Evolutionary conservation across 2,113 vertebrate genomes (phyloP).

Genomic region (Amphilophus citrinellus): DNA sequence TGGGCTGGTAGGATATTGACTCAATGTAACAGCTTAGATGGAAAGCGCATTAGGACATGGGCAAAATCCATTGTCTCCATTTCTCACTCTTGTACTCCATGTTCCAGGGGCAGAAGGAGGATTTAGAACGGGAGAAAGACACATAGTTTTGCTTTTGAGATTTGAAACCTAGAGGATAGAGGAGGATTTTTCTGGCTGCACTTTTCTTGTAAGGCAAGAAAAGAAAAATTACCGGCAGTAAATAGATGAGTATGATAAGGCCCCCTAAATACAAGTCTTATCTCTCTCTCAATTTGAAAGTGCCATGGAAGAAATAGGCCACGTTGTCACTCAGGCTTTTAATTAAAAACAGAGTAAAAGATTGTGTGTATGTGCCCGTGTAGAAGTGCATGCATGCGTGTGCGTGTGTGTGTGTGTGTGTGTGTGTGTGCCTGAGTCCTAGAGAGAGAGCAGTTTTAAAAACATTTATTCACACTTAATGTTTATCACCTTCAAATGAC

Average conservation of each 20-base stretch:
- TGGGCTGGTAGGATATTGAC: constrained; percentile 42
- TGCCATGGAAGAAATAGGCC: constrained; percentile 72
- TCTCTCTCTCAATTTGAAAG: constrained; percentile 75
- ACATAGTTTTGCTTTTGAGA: constrained; percentile 54
- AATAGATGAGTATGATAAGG: constrained; percentile 77
- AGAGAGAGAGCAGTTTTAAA: constrained; percentile 55
- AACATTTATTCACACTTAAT: constrained; percentile 59
- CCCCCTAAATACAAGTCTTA: constrained; percentile 78
- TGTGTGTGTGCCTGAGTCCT: constrained; percentile 16
- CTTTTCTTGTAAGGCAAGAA: constrained; percentile 54
- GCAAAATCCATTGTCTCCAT: constrained; percentile 58
- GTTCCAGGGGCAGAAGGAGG: constrained; percentile 25
- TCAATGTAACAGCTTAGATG: constrained; percentile 50
- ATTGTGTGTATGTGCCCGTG: constrained; percentile 12
- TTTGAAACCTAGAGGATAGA: constrained; percentile 56
- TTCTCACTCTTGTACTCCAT: constrained; percentile 41
- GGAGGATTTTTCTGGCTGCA: constrained; percentile 56
- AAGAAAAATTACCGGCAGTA: constrained; percentile 75
- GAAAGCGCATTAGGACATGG: constrained; percentile 48
- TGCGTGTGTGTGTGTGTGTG: not conserved
- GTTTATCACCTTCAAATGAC: constrained; percentile 56
- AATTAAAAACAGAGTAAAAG: constrained; percentile 74
- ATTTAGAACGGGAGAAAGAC: constrained; percentile 22
- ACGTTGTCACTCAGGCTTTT: constrained; percentile 76
- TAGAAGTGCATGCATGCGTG: constrained; percentile 14